Evolutionary conservation across 2,888 invertebrate genomes (phyloP).

Genomic region (Willowsia nigromaculata): DNA sequence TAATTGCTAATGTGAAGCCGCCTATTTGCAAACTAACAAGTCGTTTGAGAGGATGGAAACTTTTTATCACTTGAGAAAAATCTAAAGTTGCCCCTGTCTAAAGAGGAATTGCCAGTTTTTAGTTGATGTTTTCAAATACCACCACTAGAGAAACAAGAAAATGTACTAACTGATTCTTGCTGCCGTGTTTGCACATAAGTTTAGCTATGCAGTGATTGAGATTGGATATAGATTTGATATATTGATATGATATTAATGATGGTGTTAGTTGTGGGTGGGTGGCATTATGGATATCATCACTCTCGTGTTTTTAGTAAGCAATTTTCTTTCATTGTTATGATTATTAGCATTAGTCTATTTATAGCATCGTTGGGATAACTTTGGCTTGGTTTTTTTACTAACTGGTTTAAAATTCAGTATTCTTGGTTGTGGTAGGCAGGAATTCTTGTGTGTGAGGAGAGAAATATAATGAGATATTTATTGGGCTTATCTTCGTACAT

Average conservation of each 20-base stretch:
- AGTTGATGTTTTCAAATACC: not conserved
- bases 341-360: not conserved
- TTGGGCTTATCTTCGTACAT: not conserved
- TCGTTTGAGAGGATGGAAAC: not conserved
- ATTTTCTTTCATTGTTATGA: not conserved
- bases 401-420: not conserved
- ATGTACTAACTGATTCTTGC: not conserved
- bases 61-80: slow-evolving; percentile 53
- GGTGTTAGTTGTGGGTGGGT: slow-evolving; percentile 25
- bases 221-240: not conserved
- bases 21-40: not conserved
- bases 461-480: not conserved
- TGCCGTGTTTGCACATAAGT: not conserved
- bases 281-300: slow-evolving; percentile 11
- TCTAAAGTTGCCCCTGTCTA: slow-evolving; percentile 4
- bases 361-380: not conserved
- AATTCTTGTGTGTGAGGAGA: not conserved
- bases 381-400: not conserved
- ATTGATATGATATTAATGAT: not conserved
- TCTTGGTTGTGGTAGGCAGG: not conserved
- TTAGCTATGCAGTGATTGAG: not conserved
- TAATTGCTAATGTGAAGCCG: not conserved
- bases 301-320: not conserved
- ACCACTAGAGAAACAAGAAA: not conserved
- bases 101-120: slow-evolving; percentile 42